A percentile compares a stretch with the other conserved stretches of the same genome.
These are phyloP conservation scores for Helarctos malayanus DNA, from an alignment of 2,797 vertebrate genomes.

Conservation along the genomic window DNA sequence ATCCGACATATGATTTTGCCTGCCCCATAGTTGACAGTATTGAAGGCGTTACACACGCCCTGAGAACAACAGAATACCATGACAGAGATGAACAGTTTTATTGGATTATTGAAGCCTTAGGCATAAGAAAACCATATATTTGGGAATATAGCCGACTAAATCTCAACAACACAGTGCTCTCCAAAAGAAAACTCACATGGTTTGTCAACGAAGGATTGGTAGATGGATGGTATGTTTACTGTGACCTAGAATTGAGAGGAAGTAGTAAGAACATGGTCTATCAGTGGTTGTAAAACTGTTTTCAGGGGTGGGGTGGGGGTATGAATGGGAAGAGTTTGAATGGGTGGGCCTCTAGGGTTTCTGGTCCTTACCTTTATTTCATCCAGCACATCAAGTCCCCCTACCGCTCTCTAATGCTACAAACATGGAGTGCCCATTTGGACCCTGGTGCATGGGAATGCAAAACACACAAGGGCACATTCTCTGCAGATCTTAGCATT, in stretches of 20 bases:
- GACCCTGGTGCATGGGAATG: no score
- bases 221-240: conserved; percentile 95
- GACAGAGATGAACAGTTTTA: conserved; percentile 99
- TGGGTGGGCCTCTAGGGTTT: not conserved
- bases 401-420: not conserved
- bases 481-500: not conserved
- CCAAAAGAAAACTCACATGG: conserved; percentile 99
- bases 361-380: not conserved
- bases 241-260: not conserved
- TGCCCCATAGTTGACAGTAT: conserved; percentile 99
- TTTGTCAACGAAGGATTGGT: conserved; percentile 98
- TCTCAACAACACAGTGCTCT: conserved; percentile 98
- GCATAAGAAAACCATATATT: conserved; percentile 96
- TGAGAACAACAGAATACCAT: conserved; percentile 98
- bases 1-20: conserved; percentile 98
- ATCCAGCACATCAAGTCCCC: no score
- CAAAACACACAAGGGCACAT: not conserved
- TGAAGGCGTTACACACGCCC: conserved; percentile 97
- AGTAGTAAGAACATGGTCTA: accelerated
- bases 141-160: conserved; percentile 99
- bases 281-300: not conserved
- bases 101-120: conserved; percentile 96
- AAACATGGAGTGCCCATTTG: not conserved
- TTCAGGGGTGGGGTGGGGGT: not conserved
- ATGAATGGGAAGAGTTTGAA: not conserved